These are phyloP conservation scores for Gopherus flavomarginatus DNA, from an alignment of 2,113 vertebrate species.

Conservation along the genomic window DNA sequence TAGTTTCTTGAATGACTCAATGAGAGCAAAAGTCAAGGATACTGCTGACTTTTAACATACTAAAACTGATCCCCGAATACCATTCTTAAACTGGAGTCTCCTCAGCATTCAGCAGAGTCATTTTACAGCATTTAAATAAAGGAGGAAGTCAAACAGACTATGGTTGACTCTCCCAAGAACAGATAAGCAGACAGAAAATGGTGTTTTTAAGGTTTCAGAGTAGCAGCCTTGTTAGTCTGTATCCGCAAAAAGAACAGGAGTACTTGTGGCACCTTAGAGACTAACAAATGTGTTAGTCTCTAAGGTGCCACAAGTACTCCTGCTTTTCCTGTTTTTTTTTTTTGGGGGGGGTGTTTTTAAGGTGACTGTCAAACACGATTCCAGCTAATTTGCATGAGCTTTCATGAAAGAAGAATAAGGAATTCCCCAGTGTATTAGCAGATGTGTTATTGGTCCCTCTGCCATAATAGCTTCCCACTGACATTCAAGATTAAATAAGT, in stretches of 20 bases:
- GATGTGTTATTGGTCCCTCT: background rate
- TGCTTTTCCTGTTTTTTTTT: too few species aligned
- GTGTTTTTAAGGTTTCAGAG: background rate
- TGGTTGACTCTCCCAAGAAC: constrained; percentile 14
- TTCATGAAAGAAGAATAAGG: constrained; percentile 43
- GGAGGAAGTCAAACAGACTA: constrained; percentile 10
- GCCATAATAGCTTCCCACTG: background rate
- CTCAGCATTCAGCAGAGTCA: constrained; percentile 23
- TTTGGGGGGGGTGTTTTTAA: background rate
- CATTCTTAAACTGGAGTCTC: background rate
- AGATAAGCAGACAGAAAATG: constrained; percentile 27
- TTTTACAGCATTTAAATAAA: constrained; percentile 15
- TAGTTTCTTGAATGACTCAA: background rate
- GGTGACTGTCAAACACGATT: constrained; percentile 1
- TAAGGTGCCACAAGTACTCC: too few species aligned
- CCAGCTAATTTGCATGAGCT: constrained; percentile 11
- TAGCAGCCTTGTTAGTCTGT: too few species aligned
- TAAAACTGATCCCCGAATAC: background rate
- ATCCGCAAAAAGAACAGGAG: too few species aligned
- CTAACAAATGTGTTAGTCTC: too few species aligned
- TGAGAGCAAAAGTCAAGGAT: background rate
- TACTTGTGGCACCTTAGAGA: too few species aligned
- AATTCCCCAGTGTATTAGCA: constrained; percentile 33
- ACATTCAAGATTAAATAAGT: background rate
- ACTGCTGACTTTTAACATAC: background rate